Conservation (phyloP, 2,888 invertebrate species). For the Phyllotreta cruciferae region DNA sequence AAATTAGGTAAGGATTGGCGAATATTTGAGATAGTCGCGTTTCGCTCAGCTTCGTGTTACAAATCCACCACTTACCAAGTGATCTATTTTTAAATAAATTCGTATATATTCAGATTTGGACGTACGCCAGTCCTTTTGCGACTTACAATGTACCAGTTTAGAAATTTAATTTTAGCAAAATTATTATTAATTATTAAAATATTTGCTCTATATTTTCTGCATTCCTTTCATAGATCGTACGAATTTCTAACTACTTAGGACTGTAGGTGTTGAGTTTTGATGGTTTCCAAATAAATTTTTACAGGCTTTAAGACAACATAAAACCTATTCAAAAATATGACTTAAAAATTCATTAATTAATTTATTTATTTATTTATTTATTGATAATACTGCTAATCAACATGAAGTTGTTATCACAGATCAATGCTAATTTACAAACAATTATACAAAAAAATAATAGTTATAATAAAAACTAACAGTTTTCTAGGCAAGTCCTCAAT, state of each 20-base stretch:
- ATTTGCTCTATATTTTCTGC: neutral
- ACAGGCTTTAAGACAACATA: no score
- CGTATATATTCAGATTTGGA: conserved; percentile 48
- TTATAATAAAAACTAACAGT: no score
- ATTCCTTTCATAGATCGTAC: neutral
- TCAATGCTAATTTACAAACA: no score
- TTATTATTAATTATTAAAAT: conserved; percentile 8
- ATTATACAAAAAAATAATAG: no score
- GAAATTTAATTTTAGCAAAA: conserved; percentile 16
- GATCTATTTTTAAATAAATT: conserved; percentile 45
- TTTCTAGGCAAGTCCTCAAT: no score
- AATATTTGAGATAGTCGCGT: no score
- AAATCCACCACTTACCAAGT: conserved; percentile 19
- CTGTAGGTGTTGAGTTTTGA: neutral
- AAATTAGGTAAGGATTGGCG: no score
- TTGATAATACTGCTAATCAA: no score
- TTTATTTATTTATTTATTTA: no score
- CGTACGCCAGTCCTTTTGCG: conserved; percentile 48
- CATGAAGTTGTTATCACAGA: no score
- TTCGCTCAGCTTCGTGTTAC: neutral
- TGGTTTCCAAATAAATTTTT: neutral
- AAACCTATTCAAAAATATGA: no score
- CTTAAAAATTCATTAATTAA: no score
- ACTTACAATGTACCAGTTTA: conserved; percentile 31
- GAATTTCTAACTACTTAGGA: neutral